phyloP scores from a whole-genome alignment of 35 echinoderm and acorn worm species.

The Ophioderma brevispina region DNA sequence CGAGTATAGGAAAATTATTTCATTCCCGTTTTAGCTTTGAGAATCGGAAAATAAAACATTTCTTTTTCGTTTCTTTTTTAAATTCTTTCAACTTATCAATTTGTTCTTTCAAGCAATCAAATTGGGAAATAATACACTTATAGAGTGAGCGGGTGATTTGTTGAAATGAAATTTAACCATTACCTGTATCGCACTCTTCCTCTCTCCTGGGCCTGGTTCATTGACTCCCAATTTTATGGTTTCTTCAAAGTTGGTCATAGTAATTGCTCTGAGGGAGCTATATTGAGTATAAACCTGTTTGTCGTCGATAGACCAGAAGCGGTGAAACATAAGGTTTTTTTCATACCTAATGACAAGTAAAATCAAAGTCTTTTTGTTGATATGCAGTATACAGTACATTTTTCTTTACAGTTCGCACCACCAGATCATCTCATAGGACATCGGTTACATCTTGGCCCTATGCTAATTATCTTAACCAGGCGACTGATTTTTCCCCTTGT shows the following conservation, averaged over 20 bases:
- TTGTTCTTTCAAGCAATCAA: too few species aligned
- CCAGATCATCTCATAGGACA: too few species aligned
- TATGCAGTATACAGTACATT: too few species aligned
- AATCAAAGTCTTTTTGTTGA: too few species aligned
- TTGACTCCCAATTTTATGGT: conserved; percentile 99
- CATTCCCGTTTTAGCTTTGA: too few species aligned
- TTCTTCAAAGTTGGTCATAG: conserved; percentile 98
- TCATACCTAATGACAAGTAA: conserved; percentile 72
- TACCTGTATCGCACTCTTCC: conserved; percentile 99
- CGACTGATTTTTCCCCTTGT: too few species aligned
- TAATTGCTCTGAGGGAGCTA: conserved; percentile 89
- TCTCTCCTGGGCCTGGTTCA: conserved; percentile 87
- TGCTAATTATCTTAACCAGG: too few species aligned
- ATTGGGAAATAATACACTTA: too few species aligned
- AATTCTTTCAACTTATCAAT: background rate
- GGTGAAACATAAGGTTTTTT: conserved; percentile 98
- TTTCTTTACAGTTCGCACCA: too few species aligned
- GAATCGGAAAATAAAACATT: too few species aligned
- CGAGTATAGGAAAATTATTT: too few species aligned
- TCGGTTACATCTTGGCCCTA: too few species aligned
- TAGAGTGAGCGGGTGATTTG: background rate
- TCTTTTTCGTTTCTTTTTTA: background rate
- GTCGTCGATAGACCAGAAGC: conserved; percentile 98
- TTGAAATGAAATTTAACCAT: background rate
- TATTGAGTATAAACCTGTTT: conserved; percentile 79